phyloP scores from a whole-genome alignment of 2,797 vertebrate genomes.

The Masticophis lateralis region DNA sequence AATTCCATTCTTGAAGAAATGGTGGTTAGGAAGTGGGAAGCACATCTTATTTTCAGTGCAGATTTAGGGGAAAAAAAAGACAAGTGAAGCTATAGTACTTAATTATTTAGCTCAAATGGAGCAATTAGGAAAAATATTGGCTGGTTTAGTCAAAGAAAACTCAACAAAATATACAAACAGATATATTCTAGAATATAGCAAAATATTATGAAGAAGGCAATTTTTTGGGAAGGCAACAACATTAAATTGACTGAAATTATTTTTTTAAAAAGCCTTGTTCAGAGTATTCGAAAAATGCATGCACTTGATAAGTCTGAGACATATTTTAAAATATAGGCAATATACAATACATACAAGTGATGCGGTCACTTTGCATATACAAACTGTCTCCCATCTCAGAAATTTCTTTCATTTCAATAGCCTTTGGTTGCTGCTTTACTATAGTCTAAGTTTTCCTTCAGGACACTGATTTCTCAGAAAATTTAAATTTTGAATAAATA shows the following conservation, averaged over 20 bases:
- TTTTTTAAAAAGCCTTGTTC: neutral
- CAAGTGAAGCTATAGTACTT: neutral
- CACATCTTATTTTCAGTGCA: neutral
- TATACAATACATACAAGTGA: neutral
- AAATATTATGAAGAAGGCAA: neutral
- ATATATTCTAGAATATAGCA: neutral
- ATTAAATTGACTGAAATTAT: neutral
- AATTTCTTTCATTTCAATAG: neutral
- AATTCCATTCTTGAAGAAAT: neutral
- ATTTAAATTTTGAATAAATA: neutral
- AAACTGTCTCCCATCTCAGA: neutral
- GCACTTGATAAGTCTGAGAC: neutral
- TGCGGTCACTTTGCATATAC: neutral
- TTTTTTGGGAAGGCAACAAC: neutral
- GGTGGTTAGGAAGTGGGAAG: neutral
- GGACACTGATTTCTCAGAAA: neutral
- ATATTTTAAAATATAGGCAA: neutral
- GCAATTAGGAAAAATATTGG: neutral
- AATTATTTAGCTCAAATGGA: neutral
- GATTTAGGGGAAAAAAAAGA: neutral
- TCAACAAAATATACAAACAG: neutral
- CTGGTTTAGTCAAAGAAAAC: neutral
- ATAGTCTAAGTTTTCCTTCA: neutral
- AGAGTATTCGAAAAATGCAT: neutral
- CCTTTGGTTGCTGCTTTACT: neutral